Conservation (phyloP, 2,113 vertebrate genomes). For the Chelonoidis abingdonii region DNA sequence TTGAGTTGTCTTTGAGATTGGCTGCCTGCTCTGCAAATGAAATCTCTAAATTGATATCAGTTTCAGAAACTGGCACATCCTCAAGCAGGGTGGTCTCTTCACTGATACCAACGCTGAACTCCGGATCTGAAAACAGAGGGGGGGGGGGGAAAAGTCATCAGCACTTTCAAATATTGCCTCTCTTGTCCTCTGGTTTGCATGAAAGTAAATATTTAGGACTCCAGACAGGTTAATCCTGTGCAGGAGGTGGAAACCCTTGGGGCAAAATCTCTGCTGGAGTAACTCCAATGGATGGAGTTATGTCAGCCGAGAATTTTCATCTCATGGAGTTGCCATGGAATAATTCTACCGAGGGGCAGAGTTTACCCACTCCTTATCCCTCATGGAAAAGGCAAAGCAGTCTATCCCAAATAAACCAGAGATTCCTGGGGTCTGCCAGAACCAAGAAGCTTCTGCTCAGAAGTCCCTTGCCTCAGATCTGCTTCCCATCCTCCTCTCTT, state of each 20-base stretch:
- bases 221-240: neutral
- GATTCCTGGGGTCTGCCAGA: neutral
- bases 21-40: slow-evolving; percentile 95
- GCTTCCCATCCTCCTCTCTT: neutral
- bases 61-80: slow-evolving; percentile 73
- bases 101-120: slow-evolving; percentile 32
- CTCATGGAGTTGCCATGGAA: neutral
- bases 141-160: neutral
- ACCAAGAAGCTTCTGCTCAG: neutral
- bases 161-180: neutral
- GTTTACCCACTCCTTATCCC: neutral
- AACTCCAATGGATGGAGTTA: neutral
- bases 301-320: neutral
- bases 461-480: neutral
- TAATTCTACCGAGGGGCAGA: neutral
- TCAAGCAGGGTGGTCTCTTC: slow-evolving; percentile 43
- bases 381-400: neutral
- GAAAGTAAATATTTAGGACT: neutral
- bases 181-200: neutral
- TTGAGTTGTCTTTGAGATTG: slow-evolving; percentile 82
- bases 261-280: neutral
- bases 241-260: neutral
- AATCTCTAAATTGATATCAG: slow-evolving; percentile 92
- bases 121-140: slow-evolving; percentile 35
- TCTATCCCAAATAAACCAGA: neutral